These are phyloP conservation scores for Ficedula albicollis DNA, from an alignment of 2,797 vertebrate genomes.

Conservation along the genomic window DNA sequence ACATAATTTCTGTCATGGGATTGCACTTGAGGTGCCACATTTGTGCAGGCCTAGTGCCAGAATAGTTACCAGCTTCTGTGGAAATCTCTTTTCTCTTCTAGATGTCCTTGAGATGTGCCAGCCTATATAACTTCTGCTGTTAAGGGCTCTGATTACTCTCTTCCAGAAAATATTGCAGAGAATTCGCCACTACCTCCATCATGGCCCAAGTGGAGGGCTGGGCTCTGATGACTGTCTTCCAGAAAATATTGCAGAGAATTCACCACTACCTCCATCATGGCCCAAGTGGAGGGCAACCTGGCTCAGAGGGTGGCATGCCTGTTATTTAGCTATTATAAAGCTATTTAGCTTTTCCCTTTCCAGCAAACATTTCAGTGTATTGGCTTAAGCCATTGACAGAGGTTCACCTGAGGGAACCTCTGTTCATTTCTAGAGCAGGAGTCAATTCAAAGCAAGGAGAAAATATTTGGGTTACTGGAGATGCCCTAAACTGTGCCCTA, in stretches of 20 bases:
- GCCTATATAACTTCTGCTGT: neutral
- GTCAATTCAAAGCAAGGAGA: neutral
- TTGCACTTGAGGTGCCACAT: neutral
- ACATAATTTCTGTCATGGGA: neutral
- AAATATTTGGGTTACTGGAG: neutral
- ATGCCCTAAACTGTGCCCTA: neutral
- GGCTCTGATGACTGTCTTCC: neutral
- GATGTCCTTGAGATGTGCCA: neutral
- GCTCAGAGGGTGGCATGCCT: neutral
- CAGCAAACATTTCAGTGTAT: neutral
- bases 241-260: neutral
- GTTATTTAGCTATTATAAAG: neutral
- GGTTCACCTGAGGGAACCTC: neutral
- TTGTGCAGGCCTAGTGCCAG: neutral
- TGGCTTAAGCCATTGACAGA: neutral
- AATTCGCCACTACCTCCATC: neutral
- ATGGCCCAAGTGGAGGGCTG: neutral
- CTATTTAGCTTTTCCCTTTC: neutral
- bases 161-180: neutral
- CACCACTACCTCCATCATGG: neutral
- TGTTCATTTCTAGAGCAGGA: neutral
- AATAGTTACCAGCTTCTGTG: neutral
- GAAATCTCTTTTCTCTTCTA: neutral
- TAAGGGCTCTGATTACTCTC: neutral
- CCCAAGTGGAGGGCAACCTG: rapidly evolving